Base-by-base conservation (phyloP, 2,797 vertebrate genomes). In the Helostoma temminkii region DNA sequence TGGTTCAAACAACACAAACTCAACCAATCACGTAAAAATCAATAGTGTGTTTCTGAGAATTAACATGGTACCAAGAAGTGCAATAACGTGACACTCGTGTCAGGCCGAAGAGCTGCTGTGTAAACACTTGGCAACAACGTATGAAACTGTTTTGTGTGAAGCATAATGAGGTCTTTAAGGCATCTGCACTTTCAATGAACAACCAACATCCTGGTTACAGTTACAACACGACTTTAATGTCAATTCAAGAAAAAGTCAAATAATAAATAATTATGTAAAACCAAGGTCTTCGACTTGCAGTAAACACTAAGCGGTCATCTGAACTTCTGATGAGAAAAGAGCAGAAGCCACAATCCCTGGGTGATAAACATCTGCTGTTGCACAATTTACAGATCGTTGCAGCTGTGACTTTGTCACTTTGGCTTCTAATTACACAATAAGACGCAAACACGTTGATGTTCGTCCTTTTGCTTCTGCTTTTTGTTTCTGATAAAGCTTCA, bases 321-420 rank as follows among this genome's bases (percentile, higher is more conserved):
- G 56, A 61, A 50, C 25, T 6, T 49, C 19, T 60, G 25, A 39
- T 32, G 59, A 46, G 22, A 70, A 14, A n/a, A 14, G 19, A 53
- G 30, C n/a, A 0, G 50, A 28, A 11, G 53, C 43, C 60, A 59
- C 14, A 25, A 7, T 30, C 53, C 30, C 42, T 14, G 30, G 25
- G 26, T 26, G 46, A 75, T 47, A 36, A 68, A 62, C 45, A 43
- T 47, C 50, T 58, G 34, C 41, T 5, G 32, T n/a, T 71, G 56
- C 19, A 43, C 19, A 59, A 49, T 41, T 16, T 50, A 61, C 47
- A 71, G 14, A 72, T 9, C 32, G 25, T 24, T 39, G 26, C 34
- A 61, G 64, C 55, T 41, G 53, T 36, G 43, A 48, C 80, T 74
- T 71, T 78, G 75, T 59, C 56, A 48, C 80, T 74, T 71, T 78